These are phyloP conservation scores for Petrolisthes cinctipes DNA, from an alignment of 2,888 invertebrate species.

Conservation along the genomic window DNA sequence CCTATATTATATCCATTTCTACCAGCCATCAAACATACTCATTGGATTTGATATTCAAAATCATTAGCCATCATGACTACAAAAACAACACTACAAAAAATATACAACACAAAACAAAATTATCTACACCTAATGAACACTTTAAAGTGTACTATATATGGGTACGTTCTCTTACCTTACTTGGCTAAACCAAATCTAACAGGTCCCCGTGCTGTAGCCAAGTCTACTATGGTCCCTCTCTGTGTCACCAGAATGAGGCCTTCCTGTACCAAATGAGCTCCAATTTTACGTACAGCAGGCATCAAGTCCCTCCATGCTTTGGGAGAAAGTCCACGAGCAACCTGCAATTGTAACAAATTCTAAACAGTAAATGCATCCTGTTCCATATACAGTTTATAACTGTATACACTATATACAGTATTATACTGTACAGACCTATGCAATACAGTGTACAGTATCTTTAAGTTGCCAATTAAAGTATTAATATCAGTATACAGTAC, in stretches of 20 bases:
- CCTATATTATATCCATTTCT: too few species aligned
- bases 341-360: constrained; percentile 18
- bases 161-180: constrained; percentile 15
- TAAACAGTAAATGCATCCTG: not conserved
- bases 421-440: not conserved
- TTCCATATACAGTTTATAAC: not conserved
- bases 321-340: constrained; percentile 51
- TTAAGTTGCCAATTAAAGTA: too few species aligned
- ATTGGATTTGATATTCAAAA: too few species aligned
- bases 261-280: constrained; percentile 41
- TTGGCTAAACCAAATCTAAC: constrained; percentile 51
- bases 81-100: too few species aligned
- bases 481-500: too few species aligned
- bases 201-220: constrained; percentile 43
- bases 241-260: constrained; percentile 53
- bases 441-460: not conserved
- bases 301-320: constrained; percentile 51
- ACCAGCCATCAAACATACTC: too few species aligned
- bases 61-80: too few species aligned
- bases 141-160: too few species aligned
- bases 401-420: not conserved
- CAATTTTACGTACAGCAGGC: constrained; percentile 49
- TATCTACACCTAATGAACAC: too few species aligned
- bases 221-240: constrained; percentile 50
- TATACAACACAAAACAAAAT: too few species aligned